Evolutionary conservation across 2,797 vertebrate genomes (phyloP).

Genomic region (Xiphophorus birchmanni): DNA sequence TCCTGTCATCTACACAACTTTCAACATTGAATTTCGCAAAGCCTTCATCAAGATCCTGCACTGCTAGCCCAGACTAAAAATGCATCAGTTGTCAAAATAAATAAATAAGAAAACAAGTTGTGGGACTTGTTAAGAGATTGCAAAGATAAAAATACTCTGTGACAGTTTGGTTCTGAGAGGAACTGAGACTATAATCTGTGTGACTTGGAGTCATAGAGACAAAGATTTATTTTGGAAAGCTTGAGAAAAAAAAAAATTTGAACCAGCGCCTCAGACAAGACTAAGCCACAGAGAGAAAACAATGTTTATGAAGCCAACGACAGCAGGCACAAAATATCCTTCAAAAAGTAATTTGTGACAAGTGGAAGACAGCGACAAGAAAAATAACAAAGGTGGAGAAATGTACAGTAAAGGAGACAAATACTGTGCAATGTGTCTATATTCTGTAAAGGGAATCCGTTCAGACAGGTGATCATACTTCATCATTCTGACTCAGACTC

Average conservation of each 20-base stretch:
- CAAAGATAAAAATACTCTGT: not conserved
- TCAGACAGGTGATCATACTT: not conserved
- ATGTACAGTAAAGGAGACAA: slow-evolving; percentile 17
- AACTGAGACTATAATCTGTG: slow-evolving; percentile 8
- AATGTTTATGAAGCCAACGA: not conserved
- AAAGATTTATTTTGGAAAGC: slow-evolving; percentile 3
- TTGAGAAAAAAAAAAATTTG: not conserved
- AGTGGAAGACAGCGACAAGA: slow-evolving; percentile 18
- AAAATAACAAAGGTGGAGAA: slow-evolving; percentile 13
- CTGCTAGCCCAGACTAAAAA: slow-evolving; percentile 62
- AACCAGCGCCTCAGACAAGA: slow-evolving; percentile 10
- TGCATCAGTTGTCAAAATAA: not conserved
- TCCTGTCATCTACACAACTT: slow-evolving; percentile 84
- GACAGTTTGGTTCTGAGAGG: not conserved
- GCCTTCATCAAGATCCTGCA: slow-evolving; percentile 84
- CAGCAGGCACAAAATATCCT: slow-evolving; percentile 2
- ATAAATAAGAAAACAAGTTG: not conserved
- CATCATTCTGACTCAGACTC: slow-evolving; percentile 8
- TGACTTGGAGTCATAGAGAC: slow-evolving; percentile 1
- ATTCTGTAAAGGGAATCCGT: slow-evolving; percentile 21
- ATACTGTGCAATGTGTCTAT: slow-evolving; percentile 22
- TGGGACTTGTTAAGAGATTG: not conserved
- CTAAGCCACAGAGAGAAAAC: slow-evolving; percentile 11
- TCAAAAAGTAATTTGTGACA: not conserved
- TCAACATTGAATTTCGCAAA: slow-evolving; percentile 83